Base-by-base conservation (phyloP, 2,797 vertebrate genomes). In the Pangasius macronema region DNA sequence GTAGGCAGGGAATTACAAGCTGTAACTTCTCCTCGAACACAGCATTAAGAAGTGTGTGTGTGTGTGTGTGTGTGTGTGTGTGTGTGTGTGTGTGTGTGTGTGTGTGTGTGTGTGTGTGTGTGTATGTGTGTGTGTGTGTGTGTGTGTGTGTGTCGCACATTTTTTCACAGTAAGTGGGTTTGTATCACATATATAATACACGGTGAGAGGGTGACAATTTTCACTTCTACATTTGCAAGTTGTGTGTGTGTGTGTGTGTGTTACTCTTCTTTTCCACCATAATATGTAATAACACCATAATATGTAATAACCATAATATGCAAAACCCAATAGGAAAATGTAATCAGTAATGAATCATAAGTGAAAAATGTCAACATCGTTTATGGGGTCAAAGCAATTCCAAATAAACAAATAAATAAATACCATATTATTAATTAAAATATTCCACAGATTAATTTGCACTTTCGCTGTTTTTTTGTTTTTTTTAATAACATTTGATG, bases 131-230 rank as follows among this genome's bases (percentile, higher is more conserved):
- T n/a, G 22, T 61, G 33, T 33, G 30, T 80, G 22, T 68, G 22
- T 61, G 36, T 73, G 55, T 33, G 30, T 61, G 33, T 53, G 30
- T 80, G 24, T 70, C 61, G 72, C 85, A 72, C 57, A 55, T 85
- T 89, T 79, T 70, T 72, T 61, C 70, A 75, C 63, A 87, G 33
- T 59, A 76, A 79, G 57, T 86, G 73, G 57, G 83, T 39, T 84
- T 80, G 65, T 89, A 86, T 84, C 81, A 81, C 81, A 88, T 88
- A 55, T 46, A 86, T 76, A 89, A 89, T 85, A 81, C 79, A 85
- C 85, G 59, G 80, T 85, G 76, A 85, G 86, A 87, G 70, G 53
- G 80, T 79, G 72, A 83, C 80, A 87, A 83, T 79, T 87, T 89
- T 87, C 77, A 77, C 68, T 85, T 87, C 85, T 11, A 39, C 46